A percentile compares a stretch with the other conserved stretches of the same genome.
Conservation (phyloP, 1,140 invertebrate genomes). For the Melipona quadrifasciata region DNA sequence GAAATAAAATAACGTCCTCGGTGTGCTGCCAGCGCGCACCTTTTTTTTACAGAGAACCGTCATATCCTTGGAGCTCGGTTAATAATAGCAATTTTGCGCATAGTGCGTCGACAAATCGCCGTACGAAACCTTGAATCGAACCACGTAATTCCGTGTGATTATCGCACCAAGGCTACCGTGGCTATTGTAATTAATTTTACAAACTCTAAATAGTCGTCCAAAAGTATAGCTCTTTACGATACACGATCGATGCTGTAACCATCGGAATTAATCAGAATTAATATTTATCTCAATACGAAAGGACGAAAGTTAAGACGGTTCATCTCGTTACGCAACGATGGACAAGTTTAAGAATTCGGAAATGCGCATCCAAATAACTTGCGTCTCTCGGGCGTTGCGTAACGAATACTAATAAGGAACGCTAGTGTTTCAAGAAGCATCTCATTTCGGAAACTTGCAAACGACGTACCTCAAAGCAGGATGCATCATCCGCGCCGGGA, state of each 20-base stretch:
- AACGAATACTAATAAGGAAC: neutral
- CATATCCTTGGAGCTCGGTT: neutral
- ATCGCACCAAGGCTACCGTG: conserved; percentile 42
- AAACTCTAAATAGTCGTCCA: neutral
- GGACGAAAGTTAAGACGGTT: neutral
- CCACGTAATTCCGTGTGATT: conserved; percentile 47
- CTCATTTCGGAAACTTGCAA: neutral
- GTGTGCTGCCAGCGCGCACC: neutral
- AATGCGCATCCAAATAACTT: neutral
- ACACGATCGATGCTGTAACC: neutral
- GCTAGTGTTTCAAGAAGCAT: neutral
- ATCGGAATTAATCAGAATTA: neutral
- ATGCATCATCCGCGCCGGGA: neutral
- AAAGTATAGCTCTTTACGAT: neutral
- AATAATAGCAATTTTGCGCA: conserved; percentile 39
- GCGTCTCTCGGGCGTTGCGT: neutral
- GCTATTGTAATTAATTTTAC: conserved; percentile 41
- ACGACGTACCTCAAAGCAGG: neutral
- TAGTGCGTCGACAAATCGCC: conserved; percentile 16
- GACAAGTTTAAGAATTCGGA: neutral
- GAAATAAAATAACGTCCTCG: neutral
- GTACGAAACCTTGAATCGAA: conserved; percentile 41
- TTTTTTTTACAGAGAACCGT: neutral
- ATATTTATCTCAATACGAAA: neutral
- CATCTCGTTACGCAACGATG: neutral